Percentiles rank a stretch among this genome's conserved stretches.
These are phyloP conservation scores for Corydoras sp. DNA, from an alignment of 2,113 vertebrate species.

Conservation along the genomic window DNA sequence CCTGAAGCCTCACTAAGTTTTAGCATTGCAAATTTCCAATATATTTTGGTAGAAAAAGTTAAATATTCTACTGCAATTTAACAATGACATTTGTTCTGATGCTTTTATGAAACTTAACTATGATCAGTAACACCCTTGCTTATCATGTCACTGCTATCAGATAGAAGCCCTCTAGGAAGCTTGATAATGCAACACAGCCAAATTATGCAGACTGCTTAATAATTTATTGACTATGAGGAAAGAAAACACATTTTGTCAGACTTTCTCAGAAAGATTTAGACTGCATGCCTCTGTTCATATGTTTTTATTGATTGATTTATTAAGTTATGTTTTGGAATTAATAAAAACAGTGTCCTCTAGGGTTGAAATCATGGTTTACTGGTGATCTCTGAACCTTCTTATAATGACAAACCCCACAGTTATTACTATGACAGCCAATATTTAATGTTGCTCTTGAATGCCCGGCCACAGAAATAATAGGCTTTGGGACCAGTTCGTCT, in stretches of 20 bases:
- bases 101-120: too few relatives aligned
- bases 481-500: slow-evolving; percentile 27
- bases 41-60: too few relatives aligned
- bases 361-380: background rate
- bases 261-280: background rate
- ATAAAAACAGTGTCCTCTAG: background rate
- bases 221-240: too few relatives aligned
- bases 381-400: background rate
- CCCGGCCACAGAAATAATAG: slow-evolving; percentile 36
- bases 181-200: too few relatives aligned
- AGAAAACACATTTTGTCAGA: background rate
- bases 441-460: slow-evolving; percentile 15
- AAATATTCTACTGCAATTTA: too few relatives aligned
- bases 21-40: too few relatives aligned
- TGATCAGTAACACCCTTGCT: too few relatives aligned
- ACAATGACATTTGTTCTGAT: too few relatives aligned
- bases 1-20: too few relatives aligned
- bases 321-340: background rate
- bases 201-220: too few relatives aligned
- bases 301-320: background rate
- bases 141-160: too few relatives aligned
- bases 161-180: too few relatives aligned
- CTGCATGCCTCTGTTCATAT: background rate
- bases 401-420: slow-evolving; percentile 21
- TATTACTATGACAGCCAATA: slow-evolving; percentile 30